These are phyloP conservation scores for Symphodus melops DNA, from an alignment of 2,113 vertebrate species.

Conservation along the genomic window DNA sequence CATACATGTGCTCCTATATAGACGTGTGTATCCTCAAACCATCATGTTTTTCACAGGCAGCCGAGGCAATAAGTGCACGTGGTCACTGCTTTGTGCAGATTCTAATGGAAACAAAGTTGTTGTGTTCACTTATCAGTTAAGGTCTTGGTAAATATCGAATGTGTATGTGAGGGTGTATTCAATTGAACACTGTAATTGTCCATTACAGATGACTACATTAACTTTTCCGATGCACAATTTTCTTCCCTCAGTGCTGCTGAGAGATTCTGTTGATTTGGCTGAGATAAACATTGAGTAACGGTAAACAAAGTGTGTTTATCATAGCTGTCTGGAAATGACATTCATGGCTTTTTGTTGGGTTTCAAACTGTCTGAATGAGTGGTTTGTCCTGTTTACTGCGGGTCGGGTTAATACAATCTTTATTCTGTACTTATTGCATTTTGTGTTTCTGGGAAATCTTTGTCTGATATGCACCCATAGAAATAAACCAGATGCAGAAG, in stretches of 20 bases:
- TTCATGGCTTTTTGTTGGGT: constrained; percentile 12
- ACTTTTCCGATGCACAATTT: constrained; percentile 35
- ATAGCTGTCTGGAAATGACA: neutral
- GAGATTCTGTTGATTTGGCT: constrained; percentile 50
- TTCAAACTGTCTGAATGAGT: constrained; percentile 1
- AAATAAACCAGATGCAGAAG: constrained; percentile 1
- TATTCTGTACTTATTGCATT: too few species aligned
- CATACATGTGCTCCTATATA: neutral
- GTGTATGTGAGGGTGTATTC: constrained; percentile 13
- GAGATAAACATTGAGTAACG: constrained; percentile 40
- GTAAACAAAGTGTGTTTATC: neutral
- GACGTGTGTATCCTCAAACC: neutral
- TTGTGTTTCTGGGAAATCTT: neutral
- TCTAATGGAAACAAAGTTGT: constrained; percentile 32
- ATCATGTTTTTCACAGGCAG: constrained; percentile 47
- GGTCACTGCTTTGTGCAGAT: constrained; percentile 50
- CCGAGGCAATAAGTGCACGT: constrained; percentile 42
- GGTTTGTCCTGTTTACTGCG: neutral
- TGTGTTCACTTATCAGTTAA: constrained; percentile 26
- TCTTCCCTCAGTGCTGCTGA: constrained; percentile 16
- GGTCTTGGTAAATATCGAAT: constrained; percentile 47
- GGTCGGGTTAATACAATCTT: neutral
- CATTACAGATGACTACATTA: constrained; percentile 31
- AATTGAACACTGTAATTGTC: constrained; percentile 36
- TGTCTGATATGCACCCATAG: neutral